These are phyloP conservation scores for Trichogramma evanescens DNA, from an alignment of 2,888 invertebrate species.

Conservation along the genomic window DNA sequence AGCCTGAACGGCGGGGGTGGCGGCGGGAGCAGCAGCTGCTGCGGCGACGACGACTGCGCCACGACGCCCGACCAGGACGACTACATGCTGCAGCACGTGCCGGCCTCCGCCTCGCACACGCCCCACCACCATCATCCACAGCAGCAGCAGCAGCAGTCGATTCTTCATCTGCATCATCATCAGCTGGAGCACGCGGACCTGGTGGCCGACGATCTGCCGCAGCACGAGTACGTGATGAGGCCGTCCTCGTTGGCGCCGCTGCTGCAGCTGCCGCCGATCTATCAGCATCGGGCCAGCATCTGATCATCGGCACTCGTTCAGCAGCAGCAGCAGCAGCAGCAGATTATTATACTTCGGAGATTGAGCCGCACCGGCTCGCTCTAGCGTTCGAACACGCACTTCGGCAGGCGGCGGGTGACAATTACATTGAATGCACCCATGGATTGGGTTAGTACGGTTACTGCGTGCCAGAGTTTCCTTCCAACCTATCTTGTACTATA, in stretches of 20 bases:
- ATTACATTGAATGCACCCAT: neutral
- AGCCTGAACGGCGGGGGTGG: slow-evolving; percentile 15
- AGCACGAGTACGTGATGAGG: slow-evolving; percentile 16
- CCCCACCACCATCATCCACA: neutral
- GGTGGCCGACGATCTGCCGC: slow-evolving; percentile 8
- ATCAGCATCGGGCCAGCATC: slow-evolving; percentile 46
- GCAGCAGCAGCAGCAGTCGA: neutral
- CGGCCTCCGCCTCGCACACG: neutral
- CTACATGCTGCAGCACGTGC: neutral
- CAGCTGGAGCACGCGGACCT: neutral
- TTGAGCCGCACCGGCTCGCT: neutral
- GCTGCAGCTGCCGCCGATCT: slow-evolving; percentile 40
- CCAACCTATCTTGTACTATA: too few species aligned
- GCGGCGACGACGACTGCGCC: neutral
- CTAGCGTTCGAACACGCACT: neutral
- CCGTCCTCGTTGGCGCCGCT: slow-evolving; percentile 40
- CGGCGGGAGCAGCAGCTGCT: neutral
- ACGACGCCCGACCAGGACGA: slow-evolving; percentile 12
- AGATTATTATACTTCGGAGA: neutral
- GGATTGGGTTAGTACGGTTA: neutral
- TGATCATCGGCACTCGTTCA: slow-evolving; percentile 19
- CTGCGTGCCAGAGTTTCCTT: neutral
- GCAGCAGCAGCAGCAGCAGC: too few species aligned
- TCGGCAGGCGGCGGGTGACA: neutral
- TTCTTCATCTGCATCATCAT: neutral